These are phyloP conservation scores for Harpagifer antarcticus DNA, from an alignment of 2,797 vertebrate genomes.

Conservation along the genomic window DNA sequence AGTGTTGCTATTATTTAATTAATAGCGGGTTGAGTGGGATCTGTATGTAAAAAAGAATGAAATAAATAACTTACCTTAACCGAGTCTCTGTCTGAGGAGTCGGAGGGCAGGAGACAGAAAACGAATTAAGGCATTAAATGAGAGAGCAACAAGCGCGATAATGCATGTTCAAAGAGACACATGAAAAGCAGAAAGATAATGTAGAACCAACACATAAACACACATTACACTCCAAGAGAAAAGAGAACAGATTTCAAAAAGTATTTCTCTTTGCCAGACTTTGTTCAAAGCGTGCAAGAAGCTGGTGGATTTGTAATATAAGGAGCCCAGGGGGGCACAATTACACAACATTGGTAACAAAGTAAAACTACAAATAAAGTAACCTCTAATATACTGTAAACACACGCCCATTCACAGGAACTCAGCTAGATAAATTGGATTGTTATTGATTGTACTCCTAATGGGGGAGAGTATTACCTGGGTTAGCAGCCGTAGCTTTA, in stretches of 20 bases:
- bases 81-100: constrained; percentile 92
- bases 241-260: neutral
- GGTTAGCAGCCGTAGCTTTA: constrained; percentile 56
- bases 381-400: neutral
- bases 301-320: neutral
- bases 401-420: constrained; percentile 30
- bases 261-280: no score
- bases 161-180: neutral
- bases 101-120: constrained; percentile 27
- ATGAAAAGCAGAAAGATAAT: neutral
- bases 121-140: constrained; percentile 33
- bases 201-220: neutral
- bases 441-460: constrained; percentile 63
- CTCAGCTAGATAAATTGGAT: constrained; percentile 35
- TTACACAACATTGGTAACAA: neutral
- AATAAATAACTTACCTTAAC: constrained; percentile 90
- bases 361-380: constrained; percentile 1
- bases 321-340: neutral
- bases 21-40: neutral
- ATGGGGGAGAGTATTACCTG: constrained; percentile 48
- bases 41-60: neutral
- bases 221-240: neutral
- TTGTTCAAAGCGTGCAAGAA: neutral
- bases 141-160: constrained; percentile 14
- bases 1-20: neutral